Conservation (phyloP, 2,797 vertebrate species). For the Leuciscus waleckii region DNA sequence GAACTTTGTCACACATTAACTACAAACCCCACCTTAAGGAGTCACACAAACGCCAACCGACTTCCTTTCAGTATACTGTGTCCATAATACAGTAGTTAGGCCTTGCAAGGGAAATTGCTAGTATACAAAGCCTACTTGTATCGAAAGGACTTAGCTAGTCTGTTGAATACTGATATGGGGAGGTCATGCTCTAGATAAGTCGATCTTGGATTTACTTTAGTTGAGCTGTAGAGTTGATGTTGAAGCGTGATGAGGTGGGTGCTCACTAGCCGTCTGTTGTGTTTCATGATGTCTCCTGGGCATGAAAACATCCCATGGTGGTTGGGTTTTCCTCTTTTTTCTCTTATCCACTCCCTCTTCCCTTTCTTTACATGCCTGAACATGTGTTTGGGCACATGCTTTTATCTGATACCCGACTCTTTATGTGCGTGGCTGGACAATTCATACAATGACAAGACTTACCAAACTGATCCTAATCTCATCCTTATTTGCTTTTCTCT, state of each 20-base stretch:
- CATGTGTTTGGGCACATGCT: conserved; percentile 65
- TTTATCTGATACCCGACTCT: conserved; percentile 48
- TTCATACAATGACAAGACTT: conserved; percentile 31
- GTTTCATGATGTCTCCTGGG: conserved; percentile 41
- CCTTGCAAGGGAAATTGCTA: not conserved
- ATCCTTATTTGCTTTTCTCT: conserved; percentile 19
- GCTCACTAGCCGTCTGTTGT: conserved; percentile 19
- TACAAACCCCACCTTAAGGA: conserved; percentile 36
- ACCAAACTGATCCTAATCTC: conserved; percentile 2
- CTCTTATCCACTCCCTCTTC: conserved; percentile 28
- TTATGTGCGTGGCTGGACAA: conserved; percentile 23
- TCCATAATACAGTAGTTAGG: not conserved
- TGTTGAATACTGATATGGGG: not conserved
- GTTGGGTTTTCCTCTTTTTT: conserved; percentile 32
- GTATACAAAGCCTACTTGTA: not conserved
- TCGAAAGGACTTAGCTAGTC: not conserved
- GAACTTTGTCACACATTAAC: conserved; percentile 26
- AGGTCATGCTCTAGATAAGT: conserved; percentile 28
- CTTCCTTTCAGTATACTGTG: not conserved
- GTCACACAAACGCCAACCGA: not conserved
- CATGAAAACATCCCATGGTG: conserved; percentile 45
- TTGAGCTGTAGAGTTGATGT: conserved; percentile 14
- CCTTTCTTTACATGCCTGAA: conserved; percentile 56
- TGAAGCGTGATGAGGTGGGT: conserved; percentile 40
- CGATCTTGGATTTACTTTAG: not conserved